Evolutionary conservation across 2,888 invertebrate genomes (phyloP).

Genomic region (Suillia variegata): DNA sequence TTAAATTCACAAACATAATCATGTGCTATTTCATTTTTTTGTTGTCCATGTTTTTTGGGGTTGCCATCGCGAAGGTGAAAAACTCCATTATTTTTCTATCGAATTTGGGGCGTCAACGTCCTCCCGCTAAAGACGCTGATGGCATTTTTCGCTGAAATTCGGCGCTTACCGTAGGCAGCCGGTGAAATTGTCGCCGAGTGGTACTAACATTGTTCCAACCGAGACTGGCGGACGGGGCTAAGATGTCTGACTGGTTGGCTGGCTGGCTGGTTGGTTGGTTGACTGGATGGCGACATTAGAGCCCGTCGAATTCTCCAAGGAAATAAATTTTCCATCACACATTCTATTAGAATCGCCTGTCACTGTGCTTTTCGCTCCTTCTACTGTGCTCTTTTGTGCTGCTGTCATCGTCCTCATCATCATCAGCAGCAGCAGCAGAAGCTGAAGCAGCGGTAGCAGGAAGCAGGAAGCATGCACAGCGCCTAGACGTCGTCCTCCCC

Average conservation of each 20-base stretch:
- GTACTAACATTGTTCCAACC: no score
- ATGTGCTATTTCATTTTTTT: neutral
- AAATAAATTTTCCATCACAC: constrained; percentile 27
- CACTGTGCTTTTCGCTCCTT: constrained; percentile 35
- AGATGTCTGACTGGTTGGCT: no score
- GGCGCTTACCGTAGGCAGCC: constrained; percentile 1
- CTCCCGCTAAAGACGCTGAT: no score
- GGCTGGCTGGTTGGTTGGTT: no score
- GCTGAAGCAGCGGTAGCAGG: neutral
- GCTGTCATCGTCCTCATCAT: constrained; percentile 28
- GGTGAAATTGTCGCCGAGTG: no score
- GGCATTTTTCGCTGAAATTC: neutral
- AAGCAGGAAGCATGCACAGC: neutral
- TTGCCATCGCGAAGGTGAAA: no score
- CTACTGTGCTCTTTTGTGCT: constrained; percentile 26
- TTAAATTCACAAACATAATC: constrained; percentile 1
- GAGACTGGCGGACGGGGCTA: no score
- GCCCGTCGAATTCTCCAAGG: neutral
- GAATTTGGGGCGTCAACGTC: neutral
- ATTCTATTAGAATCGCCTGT: constrained; percentile 57
- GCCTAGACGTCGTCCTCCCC: constrained; percentile 9
- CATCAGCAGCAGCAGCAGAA: neutral
- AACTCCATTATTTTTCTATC: constrained; percentile 14
- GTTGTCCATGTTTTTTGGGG: neutral
- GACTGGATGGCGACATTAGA: constrained; percentile 12